Evolutionary conservation across 1,140 invertebrate species (phyloP).

Genomic region (Pseudomyrmex dendroicus): DNA sequence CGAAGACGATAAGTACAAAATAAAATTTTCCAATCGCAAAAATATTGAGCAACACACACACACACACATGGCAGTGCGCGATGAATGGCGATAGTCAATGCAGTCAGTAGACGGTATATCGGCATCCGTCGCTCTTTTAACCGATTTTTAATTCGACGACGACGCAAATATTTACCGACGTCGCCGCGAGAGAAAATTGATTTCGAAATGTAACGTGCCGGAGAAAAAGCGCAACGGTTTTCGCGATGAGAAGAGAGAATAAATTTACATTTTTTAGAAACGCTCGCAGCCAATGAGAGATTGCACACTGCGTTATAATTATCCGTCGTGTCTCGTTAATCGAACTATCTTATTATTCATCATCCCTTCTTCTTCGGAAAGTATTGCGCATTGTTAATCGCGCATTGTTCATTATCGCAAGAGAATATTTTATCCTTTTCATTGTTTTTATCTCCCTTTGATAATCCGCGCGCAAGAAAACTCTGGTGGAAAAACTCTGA

Average conservation of each 20-base stretch:
- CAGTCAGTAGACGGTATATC: slow-evolving; percentile 6
- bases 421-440: not conserved
- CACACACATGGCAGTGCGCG: not conserved
- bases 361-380: not conserved
- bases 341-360: slow-evolving; percentile 2
- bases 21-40: no score
- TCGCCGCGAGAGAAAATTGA: slow-evolving; percentile 43
- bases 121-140: slow-evolving; percentile 28
- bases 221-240: slow-evolving; percentile 6
- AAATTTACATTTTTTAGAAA: slow-evolving; percentile 41
- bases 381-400: not conserved
- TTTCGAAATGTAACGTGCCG: slow-evolving; percentile 40
- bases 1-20: not conserved
- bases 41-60: slow-evolving; percentile 54
- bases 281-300: slow-evolving; percentile 6
- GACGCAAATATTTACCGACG: slow-evolving; percentile 40
- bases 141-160: slow-evolving; percentile 44
- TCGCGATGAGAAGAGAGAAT: slow-evolving; percentile 15
- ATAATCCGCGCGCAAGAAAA: not conserved
- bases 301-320: slow-evolving; percentile 5
- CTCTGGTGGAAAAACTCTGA: not conserved
- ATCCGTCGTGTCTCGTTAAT: slow-evolving; percentile 10
- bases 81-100: slow-evolving; percentile 13
- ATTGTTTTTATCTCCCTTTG: not conserved
- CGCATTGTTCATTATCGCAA: not conserved